Base-by-base conservation (phyloP, 2,797 vertebrate genomes). In the Gallinago nigripennis region DNA sequence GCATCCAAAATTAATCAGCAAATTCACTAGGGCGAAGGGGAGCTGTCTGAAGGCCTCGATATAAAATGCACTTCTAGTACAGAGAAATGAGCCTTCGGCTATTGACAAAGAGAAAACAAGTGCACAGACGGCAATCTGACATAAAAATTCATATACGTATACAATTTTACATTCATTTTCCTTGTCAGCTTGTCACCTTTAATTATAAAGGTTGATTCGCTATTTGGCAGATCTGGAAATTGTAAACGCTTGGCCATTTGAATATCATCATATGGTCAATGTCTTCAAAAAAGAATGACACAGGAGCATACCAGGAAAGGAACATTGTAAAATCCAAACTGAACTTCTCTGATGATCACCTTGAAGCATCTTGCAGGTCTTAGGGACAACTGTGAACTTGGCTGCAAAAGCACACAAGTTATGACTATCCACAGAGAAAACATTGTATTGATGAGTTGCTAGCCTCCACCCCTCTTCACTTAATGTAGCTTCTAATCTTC, bases 101-200 rank as follows among this genome's bases (percentile, higher is more conserved):
- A 99, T 98, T 98, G 98, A 98, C 98, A 96, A 98, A 98, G 97
- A 98, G 98, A 98, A 98, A 99, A 99, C 98, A 99, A 99, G 98
- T 96, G 98, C 98, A 99, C 99, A 99, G 99, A 99, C 98, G 98
- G 98, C 96, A 97, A 98, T 98, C 97, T 99, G 99, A 99, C 99
- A 99, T 98, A 99, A 99, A 99, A 99, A 99, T 99, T 99, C 98
- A 99, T 98, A 99, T 98, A 99, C 98, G 98, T 98, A 98, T 99
- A 99, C 98, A 98, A 99, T 98, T 98, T 98, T 99, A 99, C 99
- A 99, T 99, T 99, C 98, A 99, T 99, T 99, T 99, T 99, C 97
- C 98, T 98, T 99, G 99, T 99, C 99, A 99, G 99, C 99, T 99
- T 99, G 99, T 99, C 99, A 99, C 98, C 98, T 99, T 98, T 97